Evolutionary conservation across 1,140 invertebrate genomes (phyloP), one percentile per base, ranked within the genome.

Genomic region (Elymnias hypermnestra): DNA sequence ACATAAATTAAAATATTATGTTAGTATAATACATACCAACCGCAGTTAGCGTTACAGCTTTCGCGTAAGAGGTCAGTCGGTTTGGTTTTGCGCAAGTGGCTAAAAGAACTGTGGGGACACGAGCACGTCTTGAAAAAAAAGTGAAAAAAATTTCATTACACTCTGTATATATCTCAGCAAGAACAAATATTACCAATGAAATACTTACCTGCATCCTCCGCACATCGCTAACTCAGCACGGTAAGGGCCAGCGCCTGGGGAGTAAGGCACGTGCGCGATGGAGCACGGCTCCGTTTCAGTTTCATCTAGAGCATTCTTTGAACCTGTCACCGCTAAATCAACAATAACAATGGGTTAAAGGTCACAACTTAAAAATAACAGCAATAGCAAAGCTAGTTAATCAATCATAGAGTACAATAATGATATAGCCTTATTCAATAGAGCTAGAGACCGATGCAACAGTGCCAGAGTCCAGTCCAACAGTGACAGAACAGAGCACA

Each of bases 41-140:
- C 7, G 77, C 76, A 6, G 75, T 82, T 3, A 82, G 39, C 0
- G 76, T 74, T 8, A 81, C 51, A 0, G 77, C 72, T 50, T 74
- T 76, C 1, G 63, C 55, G 36, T 73, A 66, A 0, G 73, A 57
- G 0, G 39, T 33, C 8, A 97, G 82, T 18, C 90, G 90, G 37
- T 90, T 89, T 0, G 95, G 94, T 8, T 94, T 90, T 55, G 98
- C 95, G 41, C 97, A 92, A 0, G 97, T 98, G 1, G 95, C 92
- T 53, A 98, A 91, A 22, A 98, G 68, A 1, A 98, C 91, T 65
- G 98, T 95, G 0, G 97, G 96, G 0, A 99, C 97, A 60, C 93
- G 93, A 2, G 90, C 91, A 43, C 90, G 91, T 48, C 94, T 94
- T 72, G 51, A 89, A 66, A 56, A 26, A n/a, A 8, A 2, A 2